Evolutionary conservation across 2,797 vertebrate species (phyloP).

Genomic region (Meriones psammophilus): DNA sequence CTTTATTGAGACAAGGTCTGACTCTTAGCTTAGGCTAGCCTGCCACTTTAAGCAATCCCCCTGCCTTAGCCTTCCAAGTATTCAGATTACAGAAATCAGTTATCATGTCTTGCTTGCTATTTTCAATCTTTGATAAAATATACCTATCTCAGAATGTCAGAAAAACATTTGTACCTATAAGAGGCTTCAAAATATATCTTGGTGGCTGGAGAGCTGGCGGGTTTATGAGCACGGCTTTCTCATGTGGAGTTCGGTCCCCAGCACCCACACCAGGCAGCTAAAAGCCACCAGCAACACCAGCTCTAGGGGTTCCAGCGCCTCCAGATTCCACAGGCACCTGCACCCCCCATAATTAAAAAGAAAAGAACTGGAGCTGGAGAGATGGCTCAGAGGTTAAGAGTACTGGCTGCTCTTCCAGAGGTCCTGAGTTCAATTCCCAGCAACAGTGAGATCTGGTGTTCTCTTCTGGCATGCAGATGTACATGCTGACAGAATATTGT

Average conservation of each 20-base stretch:
- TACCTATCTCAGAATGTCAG: not conserved
- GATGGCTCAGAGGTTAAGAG: no score
- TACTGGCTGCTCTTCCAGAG: no score
- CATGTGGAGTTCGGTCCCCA: not conserved
- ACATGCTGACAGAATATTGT: no score
- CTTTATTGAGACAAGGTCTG: not conserved
- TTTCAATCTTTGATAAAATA: constrained; percentile 49
- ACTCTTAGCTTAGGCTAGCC: not conserved
- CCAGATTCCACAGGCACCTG: not conserved
- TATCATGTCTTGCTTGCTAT: not conserved
- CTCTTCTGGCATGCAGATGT: no score
- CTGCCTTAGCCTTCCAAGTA: not conserved
- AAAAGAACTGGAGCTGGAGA: not conserved
- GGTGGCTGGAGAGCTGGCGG: not conserved
- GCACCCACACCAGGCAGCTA: not conserved
- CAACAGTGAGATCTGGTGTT: no score
- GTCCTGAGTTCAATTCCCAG: no score
- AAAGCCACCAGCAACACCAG: not conserved
- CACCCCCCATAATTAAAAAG: not conserved
- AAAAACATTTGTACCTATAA: not conserved
- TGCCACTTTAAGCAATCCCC: not conserved
- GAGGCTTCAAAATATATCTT: not conserved
- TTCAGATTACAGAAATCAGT: not conserved
- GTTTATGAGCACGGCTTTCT: no score
- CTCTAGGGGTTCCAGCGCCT: not conserved